Percentiles rank a stretch among this genome's conserved stretches.
phyloP scores from a whole-genome alignment of 92 coral and sea anemone species.

The Desmophyllum pertusum region DNA sequence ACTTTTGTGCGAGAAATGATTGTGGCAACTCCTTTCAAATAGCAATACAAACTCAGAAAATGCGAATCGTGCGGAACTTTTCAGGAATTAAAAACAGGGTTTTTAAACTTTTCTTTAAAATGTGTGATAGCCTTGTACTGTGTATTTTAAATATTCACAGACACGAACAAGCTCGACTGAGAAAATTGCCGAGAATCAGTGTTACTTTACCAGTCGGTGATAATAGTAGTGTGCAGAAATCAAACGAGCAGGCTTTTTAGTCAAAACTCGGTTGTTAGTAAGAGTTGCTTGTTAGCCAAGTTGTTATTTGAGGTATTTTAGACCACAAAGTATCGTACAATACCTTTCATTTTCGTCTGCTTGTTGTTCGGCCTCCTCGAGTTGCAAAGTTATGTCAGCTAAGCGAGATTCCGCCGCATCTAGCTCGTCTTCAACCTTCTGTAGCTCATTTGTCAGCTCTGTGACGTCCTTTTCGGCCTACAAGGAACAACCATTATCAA shows the following conservation, averaged over 20 bases:
- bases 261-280: background rate
- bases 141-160: background rate
- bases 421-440: constrained; percentile 87
- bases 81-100: constrained; percentile 9
- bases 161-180: background rate
- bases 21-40: background rate
- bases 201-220: background rate
- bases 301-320: background rate
- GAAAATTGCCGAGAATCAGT: background rate
- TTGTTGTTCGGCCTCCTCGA: constrained; percentile 78
- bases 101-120: background rate
- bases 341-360: constrained; percentile 98
- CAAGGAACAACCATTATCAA: background rate
- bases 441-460: constrained; percentile 76
- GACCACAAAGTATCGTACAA: constrained; percentile 16
- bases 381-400: constrained; percentile 68
- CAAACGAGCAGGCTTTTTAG: background rate
- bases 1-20: background rate
- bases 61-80: background rate
- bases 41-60: background rate
- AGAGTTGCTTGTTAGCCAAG: too few species aligned
- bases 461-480: constrained; percentile 90
- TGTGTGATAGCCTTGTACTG: background rate
- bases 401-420: constrained; percentile 92
- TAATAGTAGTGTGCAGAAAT: background rate